Base-by-base conservation (phyloP, 1,140 invertebrate species). In the Solenopsis invicta region DNA sequence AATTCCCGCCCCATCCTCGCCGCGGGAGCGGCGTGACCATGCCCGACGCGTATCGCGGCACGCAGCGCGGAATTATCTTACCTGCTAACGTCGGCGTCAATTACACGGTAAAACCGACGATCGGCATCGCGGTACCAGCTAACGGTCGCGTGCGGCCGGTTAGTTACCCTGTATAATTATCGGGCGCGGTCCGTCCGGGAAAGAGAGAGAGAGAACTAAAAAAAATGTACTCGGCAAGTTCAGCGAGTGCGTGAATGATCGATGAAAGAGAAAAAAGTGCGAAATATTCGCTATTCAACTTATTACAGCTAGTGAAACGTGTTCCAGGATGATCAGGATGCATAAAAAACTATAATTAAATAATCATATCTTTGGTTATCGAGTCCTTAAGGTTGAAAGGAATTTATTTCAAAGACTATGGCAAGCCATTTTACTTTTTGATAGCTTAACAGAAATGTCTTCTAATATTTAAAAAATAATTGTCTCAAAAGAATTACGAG, bases 111-210 rank as follows among this genome's bases (percentile, higher is more conserved):
- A 81, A 56, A 18, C 52, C 52, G 78, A 71, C 21, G 21, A 81
- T 81, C 48, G 34, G 66, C 34, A 45, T 52, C 62, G 41, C 41
- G 41, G 13, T 64, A 64, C 45, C 48, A 52, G 76, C 66, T 81
- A 81, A 81, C 78, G 64, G 78, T 71, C 50, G 66, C 64, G 64
- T 21, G 37, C 66, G 52, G 34, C 78, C 34, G 66, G 50, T 81
- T 56, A 50, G 52, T 59, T 81, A 81, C 54, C 64, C 37, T 71
- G 62, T 71, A 45, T 81, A 81, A 81, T 81, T 81, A 81, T 71
- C 52, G 64, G 64, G 48, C 21, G 77, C 62, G 61, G 62, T 54
- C n/a, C 29, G 16, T 29, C 34, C 52, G n/a, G 50, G 41, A 37
- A 29, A 37, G 48, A 34, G 16, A 59, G 4, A 24, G 24, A 34